phyloP scores from a whole-genome alignment of 2,888 invertebrate genomes.

The Tetranychus piercei region DNA sequence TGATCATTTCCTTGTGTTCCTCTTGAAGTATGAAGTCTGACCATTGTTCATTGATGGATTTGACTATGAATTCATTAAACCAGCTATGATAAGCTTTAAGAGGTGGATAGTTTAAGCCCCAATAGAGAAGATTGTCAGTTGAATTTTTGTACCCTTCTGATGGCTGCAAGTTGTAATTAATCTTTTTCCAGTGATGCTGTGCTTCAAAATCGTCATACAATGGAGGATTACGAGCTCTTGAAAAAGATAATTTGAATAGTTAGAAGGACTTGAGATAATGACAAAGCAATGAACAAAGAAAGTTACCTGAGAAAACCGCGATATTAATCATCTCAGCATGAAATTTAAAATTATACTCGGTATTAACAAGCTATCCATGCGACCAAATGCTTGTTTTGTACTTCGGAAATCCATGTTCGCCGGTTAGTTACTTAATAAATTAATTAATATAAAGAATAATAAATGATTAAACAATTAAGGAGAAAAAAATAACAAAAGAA shows the following conservation, averaged over 20 bases:
- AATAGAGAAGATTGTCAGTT: constrained; percentile 66
- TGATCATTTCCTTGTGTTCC: constrained; percentile 65
- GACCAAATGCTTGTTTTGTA: neutral
- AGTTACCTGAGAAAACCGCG: constrained; percentile 25
- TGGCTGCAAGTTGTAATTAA: constrained; percentile 63
- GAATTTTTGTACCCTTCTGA: constrained; percentile 51
- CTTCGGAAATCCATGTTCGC: neutral
- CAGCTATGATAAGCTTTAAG: constrained; percentile 78
- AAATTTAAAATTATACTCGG: constrained; percentile 23
- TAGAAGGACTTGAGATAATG: too few relatives aligned
- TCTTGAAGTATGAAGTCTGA: constrained; percentile 56
- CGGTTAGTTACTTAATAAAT: neutral
- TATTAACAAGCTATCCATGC: constrained; percentile 21
- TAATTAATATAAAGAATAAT: neutral
- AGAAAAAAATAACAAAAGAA: too few relatives aligned
- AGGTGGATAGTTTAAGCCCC: constrained; percentile 98
- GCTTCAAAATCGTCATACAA: constrained; percentile 97
- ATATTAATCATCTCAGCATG: constrained; percentile 24
- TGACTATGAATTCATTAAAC: neutral
- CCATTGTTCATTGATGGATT: constrained; percentile 53
- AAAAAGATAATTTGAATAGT: constrained; percentile 4
- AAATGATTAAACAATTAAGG: too few relatives aligned
- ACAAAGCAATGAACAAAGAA: too few relatives aligned
- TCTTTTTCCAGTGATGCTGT: constrained; percentile 98
- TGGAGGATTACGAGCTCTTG: constrained; percentile 53